Evolutionary conservation across 2,797 vertebrate species (phyloP).

Genomic region (Choloepus didactylus): DNA sequence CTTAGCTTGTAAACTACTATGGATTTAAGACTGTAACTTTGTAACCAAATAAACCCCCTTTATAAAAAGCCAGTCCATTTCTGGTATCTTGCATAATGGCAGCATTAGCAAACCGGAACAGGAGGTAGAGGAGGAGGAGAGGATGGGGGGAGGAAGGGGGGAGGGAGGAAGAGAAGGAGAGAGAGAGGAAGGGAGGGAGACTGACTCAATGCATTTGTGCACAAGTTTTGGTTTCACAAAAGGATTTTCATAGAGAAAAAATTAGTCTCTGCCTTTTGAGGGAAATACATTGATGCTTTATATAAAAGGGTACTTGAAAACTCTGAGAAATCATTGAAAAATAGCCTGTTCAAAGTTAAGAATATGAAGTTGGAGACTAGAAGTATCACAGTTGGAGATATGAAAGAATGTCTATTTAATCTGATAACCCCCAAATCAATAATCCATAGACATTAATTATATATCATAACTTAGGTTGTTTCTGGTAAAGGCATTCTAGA

Average conservation of each 20-base stretch:
- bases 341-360: background rate
- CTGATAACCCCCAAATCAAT: background rate
- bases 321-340: background rate
- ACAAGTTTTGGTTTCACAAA: background rate
- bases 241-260: slow-evolving; percentile 6
- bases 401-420: background rate
- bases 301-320: background rate
- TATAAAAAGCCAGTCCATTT: too few relatives aligned
- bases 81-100: too few relatives aligned
- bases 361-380: background rate
- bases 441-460: background rate
- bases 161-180: background rate
- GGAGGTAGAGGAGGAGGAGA: too few relatives aligned
- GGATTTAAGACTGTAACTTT: too few relatives aligned
- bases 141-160: too few relatives aligned
- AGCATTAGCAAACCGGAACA: too few relatives aligned
- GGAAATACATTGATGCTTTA: background rate
- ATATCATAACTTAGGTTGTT: background rate
- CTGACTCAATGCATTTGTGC: background rate
- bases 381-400: background rate
- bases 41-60: too few relatives aligned
- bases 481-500: background rate
- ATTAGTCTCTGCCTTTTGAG: background rate
- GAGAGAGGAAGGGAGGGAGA: background rate
- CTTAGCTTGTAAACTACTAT: too few relatives aligned